Conservation (phyloP, 2,797 vertebrate genomes). For the Heterohyrax brucei region DNA sequence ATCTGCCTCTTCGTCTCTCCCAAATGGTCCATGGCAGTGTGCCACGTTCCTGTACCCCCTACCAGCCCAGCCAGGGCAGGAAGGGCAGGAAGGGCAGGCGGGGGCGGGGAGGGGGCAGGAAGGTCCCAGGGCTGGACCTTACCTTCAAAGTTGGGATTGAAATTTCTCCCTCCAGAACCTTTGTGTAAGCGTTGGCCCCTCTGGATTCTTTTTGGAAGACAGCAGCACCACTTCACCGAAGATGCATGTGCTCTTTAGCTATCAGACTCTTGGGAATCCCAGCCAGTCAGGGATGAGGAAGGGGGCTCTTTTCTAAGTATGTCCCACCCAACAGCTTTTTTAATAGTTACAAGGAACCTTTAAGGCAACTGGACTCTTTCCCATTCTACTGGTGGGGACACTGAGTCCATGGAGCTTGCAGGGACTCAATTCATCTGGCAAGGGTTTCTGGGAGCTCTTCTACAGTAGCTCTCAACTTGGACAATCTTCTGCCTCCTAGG, state of each 20-base stretch:
- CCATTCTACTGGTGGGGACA: not conserved
- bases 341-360: not conserved
- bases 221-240: not conserved
- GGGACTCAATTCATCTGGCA: not conserved
- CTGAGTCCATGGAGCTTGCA: not conserved
- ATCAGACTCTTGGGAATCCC: not conserved
- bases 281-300: not conserved
- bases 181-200: not conserved
- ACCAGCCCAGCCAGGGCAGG: not conserved
- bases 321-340: not conserved
- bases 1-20: constrained; percentile 39
- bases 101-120: not conserved
- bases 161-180: not conserved
- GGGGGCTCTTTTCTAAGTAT: not conserved
- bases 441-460: not conserved
- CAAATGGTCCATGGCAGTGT: constrained; percentile 36
- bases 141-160: not conserved
- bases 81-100: not conserved
- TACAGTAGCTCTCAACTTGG: not conserved
- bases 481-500: not conserved
- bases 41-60: constrained; percentile 23
- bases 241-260: not conserved
- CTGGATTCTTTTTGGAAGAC: not conserved
- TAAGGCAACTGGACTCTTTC: not conserved
- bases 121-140: not conserved